Evolutionary conservation across 2,888 invertebrate genomes (phyloP).

Genomic region (Orthosia incerta): DNA sequence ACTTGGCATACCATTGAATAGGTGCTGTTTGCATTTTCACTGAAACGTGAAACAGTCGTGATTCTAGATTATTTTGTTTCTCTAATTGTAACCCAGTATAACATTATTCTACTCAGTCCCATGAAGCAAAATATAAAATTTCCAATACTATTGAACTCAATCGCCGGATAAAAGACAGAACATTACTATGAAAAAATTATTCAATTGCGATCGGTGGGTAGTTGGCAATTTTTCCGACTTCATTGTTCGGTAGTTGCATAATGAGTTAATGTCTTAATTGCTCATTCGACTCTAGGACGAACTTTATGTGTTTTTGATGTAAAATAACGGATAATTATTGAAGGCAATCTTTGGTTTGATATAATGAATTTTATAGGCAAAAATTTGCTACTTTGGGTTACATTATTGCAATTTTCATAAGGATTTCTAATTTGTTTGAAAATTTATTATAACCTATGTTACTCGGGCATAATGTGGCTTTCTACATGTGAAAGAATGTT

Average conservation of each 20-base stretch:
- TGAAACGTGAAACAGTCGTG: background rate
- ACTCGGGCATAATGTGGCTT: no score
- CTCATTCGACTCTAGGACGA: background rate
- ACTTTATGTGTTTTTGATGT: constrained; percentile 7
- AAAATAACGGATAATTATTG: constrained; percentile 8
- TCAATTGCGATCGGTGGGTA: constrained; percentile 2
- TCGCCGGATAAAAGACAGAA: constrained; percentile 19
- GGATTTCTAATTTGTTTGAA: no score
- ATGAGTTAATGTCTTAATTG: constrained; percentile 33
- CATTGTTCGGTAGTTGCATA: constrained; percentile 34
- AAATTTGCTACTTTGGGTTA: no score
- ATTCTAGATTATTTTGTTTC: background rate
- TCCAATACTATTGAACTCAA: background rate
- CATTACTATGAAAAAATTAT: background rate
- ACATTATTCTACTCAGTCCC: background rate
- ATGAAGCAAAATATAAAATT: background rate
- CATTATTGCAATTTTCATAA: no score
- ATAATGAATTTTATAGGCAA: no score
- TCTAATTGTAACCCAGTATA: background rate
- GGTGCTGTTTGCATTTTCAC: background rate
- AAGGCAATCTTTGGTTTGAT: constrained; percentile 22
- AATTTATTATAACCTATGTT: no score
- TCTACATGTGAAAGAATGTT: no score
- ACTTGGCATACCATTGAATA: no score
- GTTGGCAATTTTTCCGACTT: constrained; percentile 22